Base-by-base conservation (phyloP, 1,140 invertebrate genomes). In the Anagrus nilaparvatae region DNA sequence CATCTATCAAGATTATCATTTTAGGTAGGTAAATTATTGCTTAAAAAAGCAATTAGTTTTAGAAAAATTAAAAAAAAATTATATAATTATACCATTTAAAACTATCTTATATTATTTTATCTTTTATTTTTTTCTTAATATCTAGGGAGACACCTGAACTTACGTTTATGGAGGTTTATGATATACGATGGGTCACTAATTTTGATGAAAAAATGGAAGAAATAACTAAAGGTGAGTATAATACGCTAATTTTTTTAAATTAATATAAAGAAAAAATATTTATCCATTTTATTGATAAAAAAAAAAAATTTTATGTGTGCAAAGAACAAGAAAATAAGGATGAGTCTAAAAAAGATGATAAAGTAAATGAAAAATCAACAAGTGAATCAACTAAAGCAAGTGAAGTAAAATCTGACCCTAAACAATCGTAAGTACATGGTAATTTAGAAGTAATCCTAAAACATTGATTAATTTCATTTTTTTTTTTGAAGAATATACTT, bases 1-100 rank as follows among this genome's bases (percentile, higher is more conserved):
- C 47, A 65, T 75, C 39, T 65, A 59, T 50, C 63, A 71, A 46
- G 72, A 73, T 19, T 64, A 57, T 44, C 74, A 76, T 52, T 75
- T 74, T 64, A 63, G 61, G 68, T 70, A 69, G 58, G 60, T 63
- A 39, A 40, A 10, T 30, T 19, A 32, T 20, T 14, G 19, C n/a
- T n/a, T n/a, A n/a, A n/a, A n/a, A n/a, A n/a, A n/a, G n/a, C n/a
- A n/a, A n/a, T n/a, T n/a, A n/a, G n/a, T n/a, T n/a, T n/a, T n/a
- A n/a, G n/a, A n/a, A n/a, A n/a, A n/a, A n/a, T n/a, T n/a, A n/a
- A n/a, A n/a, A n/a, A n/a, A n/a, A n/a, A n/a, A n/a, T n/a, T n/a
- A n/a, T n/a, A n/a, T n/a, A n/a, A n/a, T n/a, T n/a, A n/a, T n/a
- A n/a, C n/a, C n/a, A n/a, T n/a, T n/a, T n/a, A n/a, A n/a, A n/a